These are phyloP conservation scores for Homalodisca vitripennis DNA, from an alignment of 1,140 invertebrate species.

Conservation along the genomic window DNA sequence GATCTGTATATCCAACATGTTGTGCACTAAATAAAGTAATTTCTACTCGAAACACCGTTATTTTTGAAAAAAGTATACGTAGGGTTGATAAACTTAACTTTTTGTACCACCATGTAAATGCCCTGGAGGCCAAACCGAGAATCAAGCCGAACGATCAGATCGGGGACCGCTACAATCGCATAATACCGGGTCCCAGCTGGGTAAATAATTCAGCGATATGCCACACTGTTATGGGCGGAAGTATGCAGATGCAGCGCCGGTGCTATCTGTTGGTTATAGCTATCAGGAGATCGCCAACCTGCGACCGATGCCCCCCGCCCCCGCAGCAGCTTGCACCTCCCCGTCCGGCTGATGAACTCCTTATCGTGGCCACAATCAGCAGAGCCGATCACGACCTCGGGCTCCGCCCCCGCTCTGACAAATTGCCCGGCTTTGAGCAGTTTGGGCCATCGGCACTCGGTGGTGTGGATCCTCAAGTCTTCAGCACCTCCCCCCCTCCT, in stretches of 20 bases:
- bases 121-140: not conserved
- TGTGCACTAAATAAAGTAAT: not conserved
- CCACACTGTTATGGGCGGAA: constrained; percentile 7
- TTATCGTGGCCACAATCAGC: constrained; percentile 5
- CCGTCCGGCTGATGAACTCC: not conserved
- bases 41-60: not conserved
- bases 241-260: no score
- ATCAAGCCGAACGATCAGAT: not conserved
- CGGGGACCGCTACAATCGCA: not conserved
- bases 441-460: not conserved
- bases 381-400: constrained; percentile 9
- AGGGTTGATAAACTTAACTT: not conserved
- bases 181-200: not conserved
- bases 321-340: no score
- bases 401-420: not conserved
- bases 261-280: constrained; percentile 15
- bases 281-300: no score
- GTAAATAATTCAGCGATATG: not conserved
- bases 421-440: constrained; percentile 9
- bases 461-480: no score
- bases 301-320: no score
- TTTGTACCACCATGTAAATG: not conserved
- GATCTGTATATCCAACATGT: no score
- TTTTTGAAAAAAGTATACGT: not conserved
- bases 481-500: no score